Evolutionary conservation across 2,797 vertebrate genomes (phyloP).

Genomic region (Tragelaphus oryx): DNA sequence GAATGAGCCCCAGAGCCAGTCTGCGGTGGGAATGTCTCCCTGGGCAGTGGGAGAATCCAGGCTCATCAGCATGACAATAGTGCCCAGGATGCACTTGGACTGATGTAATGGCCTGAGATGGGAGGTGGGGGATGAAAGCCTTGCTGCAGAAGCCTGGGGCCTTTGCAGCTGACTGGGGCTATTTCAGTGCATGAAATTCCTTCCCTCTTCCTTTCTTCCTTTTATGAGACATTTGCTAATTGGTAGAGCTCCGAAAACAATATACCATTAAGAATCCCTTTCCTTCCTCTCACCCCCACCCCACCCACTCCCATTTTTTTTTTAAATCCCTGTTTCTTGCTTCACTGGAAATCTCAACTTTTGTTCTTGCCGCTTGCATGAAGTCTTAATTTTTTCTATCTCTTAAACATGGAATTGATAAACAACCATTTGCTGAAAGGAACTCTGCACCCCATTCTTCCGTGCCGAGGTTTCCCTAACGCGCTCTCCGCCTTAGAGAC

Average conservation of each 20-base stretch:
- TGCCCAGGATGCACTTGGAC: constrained; percentile 82
- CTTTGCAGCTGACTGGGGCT: constrained; percentile 83
- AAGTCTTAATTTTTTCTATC: constrained; percentile 28
- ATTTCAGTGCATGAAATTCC: constrained; percentile 72
- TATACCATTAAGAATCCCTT: constrained; percentile 43
- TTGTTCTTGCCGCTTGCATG: constrained; percentile 23
- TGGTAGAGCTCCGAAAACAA: constrained; percentile 77
- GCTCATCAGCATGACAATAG: constrained; percentile 91
- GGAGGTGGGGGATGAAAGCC: constrained; percentile 69
- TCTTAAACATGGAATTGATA: constrained; percentile 12
- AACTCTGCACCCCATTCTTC: not conserved
- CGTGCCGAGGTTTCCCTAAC: not conserved
- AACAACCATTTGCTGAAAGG: not conserved
- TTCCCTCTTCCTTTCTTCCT: constrained; percentile 58
- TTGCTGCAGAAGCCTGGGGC: constrained; percentile 77
- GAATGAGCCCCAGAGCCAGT: constrained; percentile 75
- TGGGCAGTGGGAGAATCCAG: constrained; percentile 71
- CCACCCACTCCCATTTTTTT: not conserved
- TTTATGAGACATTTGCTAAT: constrained; percentile 77
- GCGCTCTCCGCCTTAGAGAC: not conserved
- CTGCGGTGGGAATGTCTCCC: constrained; percentile 81
- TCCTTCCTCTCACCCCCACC: constrained; percentile 11
- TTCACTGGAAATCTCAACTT: constrained; percentile 54
- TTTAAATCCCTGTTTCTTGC: not conserved
- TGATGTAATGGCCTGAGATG: constrained; percentile 79